These are phyloP conservation scores for Harpagus bidentatus DNA, from an alignment of 2,113 vertebrate species.

Conservation along the genomic window DNA sequence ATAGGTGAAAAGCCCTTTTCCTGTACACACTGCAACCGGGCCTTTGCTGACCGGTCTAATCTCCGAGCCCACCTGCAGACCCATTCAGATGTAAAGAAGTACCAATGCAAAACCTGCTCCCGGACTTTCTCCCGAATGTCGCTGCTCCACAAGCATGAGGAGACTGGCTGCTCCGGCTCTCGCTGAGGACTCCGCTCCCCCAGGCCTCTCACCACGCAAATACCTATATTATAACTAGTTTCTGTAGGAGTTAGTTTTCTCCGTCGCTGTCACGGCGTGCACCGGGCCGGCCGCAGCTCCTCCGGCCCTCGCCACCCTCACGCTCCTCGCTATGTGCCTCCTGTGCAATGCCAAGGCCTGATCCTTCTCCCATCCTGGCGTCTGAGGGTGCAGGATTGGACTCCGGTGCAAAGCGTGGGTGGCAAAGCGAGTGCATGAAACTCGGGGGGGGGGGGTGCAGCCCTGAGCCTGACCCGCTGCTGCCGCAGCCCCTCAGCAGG, in stretches of 20 bases:
- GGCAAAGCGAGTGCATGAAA: neutral
- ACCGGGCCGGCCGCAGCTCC: neutral
- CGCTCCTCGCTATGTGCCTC: neutral
- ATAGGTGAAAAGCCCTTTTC: constrained; percentile 95
- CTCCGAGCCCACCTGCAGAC: constrained; percentile 96
- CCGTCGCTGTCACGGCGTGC: neutral
- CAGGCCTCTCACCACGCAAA: neutral
- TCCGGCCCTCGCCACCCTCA: neutral
- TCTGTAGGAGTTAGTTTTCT: constrained; percentile 57
- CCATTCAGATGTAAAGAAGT: constrained; percentile 97
- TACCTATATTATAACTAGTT: constrained; percentile 2
- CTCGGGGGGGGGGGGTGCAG: neutral
- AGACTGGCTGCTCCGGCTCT: constrained; percentile 83
- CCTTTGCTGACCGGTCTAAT: constrained; percentile 97
- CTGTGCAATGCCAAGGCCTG: neutral
- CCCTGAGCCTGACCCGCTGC: neutral
- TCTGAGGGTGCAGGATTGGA: neutral
- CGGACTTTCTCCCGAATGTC: constrained; percentile 99
- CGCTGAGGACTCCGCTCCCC: constrained; percentile 61
- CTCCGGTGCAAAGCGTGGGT: neutral
- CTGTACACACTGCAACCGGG: constrained; percentile 92
- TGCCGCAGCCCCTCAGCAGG: neutral
- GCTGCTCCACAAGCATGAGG: constrained; percentile 91
- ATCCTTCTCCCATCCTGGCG: neutral
- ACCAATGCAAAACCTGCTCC: constrained; percentile 89